Base-by-base conservation (phyloP, 2,113 vertebrate species). In the Aphelocoma coerulescens region DNA sequence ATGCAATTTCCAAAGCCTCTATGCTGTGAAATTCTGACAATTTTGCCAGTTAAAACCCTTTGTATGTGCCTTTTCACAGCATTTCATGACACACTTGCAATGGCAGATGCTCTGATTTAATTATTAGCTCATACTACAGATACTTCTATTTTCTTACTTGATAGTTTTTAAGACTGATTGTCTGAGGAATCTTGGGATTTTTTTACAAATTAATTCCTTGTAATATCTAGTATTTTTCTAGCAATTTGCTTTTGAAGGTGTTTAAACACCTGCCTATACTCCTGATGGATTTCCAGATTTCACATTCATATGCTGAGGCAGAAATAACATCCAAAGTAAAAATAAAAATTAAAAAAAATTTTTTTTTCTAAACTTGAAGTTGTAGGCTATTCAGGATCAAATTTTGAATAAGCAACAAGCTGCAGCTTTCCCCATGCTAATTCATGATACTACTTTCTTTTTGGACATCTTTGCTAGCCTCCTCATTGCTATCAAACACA, bases 61-160 rank as follows among this genome's bases (percentile, higher is more conserved):
- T 92, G 30, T 85, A 43, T 1, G 3, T 52, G 62, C 52, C 78
- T 95, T 90, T 92, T 92, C 80, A 73, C 86, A 72, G 65, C 43
- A 85, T 83, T 93, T 95, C 62, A 48, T 52, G 65, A 61, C 66
- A 72, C 26, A 69, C 67, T 94, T 85, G 59, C 46, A 90, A 43
- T 86, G 72, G 49, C 91, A 97, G 85, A 94, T 95, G 92, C 85
- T 92, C 76, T 78, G 83, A 86, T 95, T 92, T 92, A 91, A 95
- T 93, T 92, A 86, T 96, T 95, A 96, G 68, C 30, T 94, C 37
- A 52, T 75, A 48, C 22, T 91, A 21, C 39, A 89, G 11, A 89
- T 80, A 91, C 7, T 87, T 92, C 10, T 67, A 4, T 92, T 86
- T 94, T 69, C 62, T 88, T 67, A 65, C 21, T 80, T 63, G 63